Evolutionary conservation across 2,888 invertebrate genomes (phyloP).

Genomic region (Zeuzera pyrina): DNA sequence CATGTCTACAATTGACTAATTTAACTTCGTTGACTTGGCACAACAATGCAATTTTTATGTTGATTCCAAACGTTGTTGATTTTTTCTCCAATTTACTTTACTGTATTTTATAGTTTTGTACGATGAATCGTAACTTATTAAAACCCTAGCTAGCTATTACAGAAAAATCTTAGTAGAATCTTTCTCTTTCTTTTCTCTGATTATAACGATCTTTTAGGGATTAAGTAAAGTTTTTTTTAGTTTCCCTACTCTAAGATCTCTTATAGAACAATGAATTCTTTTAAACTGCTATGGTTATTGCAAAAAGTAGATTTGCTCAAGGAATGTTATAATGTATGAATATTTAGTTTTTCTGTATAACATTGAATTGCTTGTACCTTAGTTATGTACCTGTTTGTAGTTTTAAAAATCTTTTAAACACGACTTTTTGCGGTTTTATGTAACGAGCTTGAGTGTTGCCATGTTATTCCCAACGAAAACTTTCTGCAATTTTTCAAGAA

Average conservation of each 20-base stretch:
- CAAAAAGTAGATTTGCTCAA: conserved; percentile 43
- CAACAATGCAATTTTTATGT: too few relatives aligned
- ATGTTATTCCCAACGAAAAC: conserved; percentile 18
- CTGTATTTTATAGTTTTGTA: too few relatives aligned
- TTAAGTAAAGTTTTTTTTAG: conserved; percentile 10
- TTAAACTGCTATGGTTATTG: too few relatives aligned
- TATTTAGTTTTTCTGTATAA: conserved; percentile 5
- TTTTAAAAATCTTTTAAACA: conserved; percentile 18
- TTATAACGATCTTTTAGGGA: conserved; percentile 21
- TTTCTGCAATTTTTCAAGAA: conserved; percentile 13
- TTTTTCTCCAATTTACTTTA: too few relatives aligned
- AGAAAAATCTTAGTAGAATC: conserved; percentile 37
- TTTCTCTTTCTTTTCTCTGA: conserved; percentile 15
- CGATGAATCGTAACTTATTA: too few relatives aligned
- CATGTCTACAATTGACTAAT: too few relatives aligned
- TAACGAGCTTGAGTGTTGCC: conserved; percentile 23
- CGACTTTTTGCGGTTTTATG: conserved; percentile 20
- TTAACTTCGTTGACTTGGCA: too few relatives aligned
- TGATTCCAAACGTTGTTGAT: too few relatives aligned
- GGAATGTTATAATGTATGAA: conserved; percentile 32
- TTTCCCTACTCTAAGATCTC: conserved; percentile 37
- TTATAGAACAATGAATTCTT: conserved; percentile 50
- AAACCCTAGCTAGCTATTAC: too few relatives aligned
- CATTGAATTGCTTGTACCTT: too few relatives aligned
- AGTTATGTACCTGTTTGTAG: conserved; percentile 3